Base-by-base conservation (phyloP, 2,888 invertebrate genomes). In the Tridacna crocea region DNA sequence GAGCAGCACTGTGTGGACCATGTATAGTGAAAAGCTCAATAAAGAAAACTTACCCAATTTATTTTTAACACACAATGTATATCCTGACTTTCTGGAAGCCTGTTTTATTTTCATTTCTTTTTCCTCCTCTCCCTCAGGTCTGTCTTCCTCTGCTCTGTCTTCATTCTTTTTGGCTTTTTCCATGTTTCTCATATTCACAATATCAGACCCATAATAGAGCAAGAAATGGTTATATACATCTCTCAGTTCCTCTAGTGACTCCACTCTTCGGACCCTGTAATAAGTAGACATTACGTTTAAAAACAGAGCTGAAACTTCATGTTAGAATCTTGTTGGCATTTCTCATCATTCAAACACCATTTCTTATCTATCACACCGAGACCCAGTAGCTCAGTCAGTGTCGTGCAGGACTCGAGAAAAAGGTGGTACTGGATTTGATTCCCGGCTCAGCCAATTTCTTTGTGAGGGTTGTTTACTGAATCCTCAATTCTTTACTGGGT, bases 161-260 rank as follows among this genome's bases (percentile, higher is more conserved):
- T 89, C 85, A 19, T 84, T 87, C 78, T 88, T 87, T 72, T 89
- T 92, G 58, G 80, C 84, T 79, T 89, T 90, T 95, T 95, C 84
- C 95, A 96, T 78, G 95, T 95, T 93, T 96, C 97, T 89, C 95
- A 95, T 94, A 78, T 93, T 92, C n/a, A 93, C 92, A 47, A 95
- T 89, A 77, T 95, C 94, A 8, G 96, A 96, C 0, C 97, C 97
- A 93, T 99, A 99, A 94, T 99, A 98, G 24, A 99, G 95, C 87
- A 98, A 96, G 94, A 99, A 99, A 92, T 99, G 98, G 88, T 97
- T 96, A 94, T 98, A 98, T 0, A 98, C 97, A 92, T 99, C 99
- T 81, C 97, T 97, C 0, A 99, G 94, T 93, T 99, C 99, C 93
- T 99, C 99, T 15, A 97, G 96, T 0, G 92, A 93, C 85, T 93